Base-by-base conservation (phyloP, 2,888 invertebrate species). In the Amblyteles armatorius region DNA sequence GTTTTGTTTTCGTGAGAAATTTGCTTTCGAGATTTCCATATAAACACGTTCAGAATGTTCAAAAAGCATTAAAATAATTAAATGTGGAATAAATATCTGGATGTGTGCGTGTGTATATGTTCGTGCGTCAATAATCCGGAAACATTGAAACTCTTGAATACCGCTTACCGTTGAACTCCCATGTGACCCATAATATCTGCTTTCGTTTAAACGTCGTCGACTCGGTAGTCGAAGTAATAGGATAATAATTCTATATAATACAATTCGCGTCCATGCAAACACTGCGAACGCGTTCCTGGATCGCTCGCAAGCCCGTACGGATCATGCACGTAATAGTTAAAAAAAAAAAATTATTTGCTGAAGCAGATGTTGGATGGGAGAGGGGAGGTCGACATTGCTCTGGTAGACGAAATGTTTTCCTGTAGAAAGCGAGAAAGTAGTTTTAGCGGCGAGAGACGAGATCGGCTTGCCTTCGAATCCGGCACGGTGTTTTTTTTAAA, bases 371-470 rank as follows among this genome's bases (percentile, higher is more conserved):
- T 4, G 4, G 26, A 57, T 57, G 26, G 52, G 11, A 40, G 52
- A 2, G 68, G 44, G 2, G 33, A 52, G 13, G 40, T 6, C 65
- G 3, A 48, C 33, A 40, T 29, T 44, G 33, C 36, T n/a, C 29
- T 33, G 50, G 63, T 2, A 22, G 22, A 55, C 63, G 55, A 87
- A 87, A 88, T 87, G 76, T 86, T 90, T 90, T 79, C 89, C 88
- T 89, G 89, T 89, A 90, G 89, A 90, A 90, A 91, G 90, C 72
- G 89, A 89, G 90, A 91, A 90, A 91, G 90, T 88, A 76, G 87
- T 88, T 85, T 85, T 83, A 79, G 83, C 81, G 79, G 50, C 19
- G 29, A 71, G 79, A 84, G 48, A 57, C 57, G 74, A 85, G 69
- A 78, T 81, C 57, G 33, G 63, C 19, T 65, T 29, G 50, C 76